Evolutionary conservation across 2,797 vertebrate genomes (phyloP), one percentile per base, ranked within the genome.

Genomic region (Poeciliopsis gracilis): DNA sequence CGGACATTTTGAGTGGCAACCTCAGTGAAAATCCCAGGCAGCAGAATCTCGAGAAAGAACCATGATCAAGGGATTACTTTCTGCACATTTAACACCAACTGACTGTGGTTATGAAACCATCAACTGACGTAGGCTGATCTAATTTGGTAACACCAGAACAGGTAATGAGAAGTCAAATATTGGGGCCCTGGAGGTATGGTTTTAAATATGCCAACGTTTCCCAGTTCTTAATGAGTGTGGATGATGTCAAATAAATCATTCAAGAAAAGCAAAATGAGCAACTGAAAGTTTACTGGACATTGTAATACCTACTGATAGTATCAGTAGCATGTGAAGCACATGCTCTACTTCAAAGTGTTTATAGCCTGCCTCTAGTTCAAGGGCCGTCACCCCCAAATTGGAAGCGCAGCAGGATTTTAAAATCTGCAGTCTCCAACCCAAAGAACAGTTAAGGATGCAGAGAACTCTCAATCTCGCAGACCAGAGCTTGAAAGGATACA

Each of bases 401-500:
- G 41, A 12, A n/a, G 20, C 15, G 25, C 15, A 69, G 5, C 25
- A n/a, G 66, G 38, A 69, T 45, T n/a, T 69, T 43, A 15, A 43
- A 67, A 23, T 11, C 18, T 41, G 9, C 36, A 12, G 33, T 16
- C 61, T 38, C 18, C 7, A 61, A 2, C 33, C 61, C 16, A 9
- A 66, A 67, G 20, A 25, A n/a, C 66, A 69, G 18, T 5, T n/a
- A 43, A n/a, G 41, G 66, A 11, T 45, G 20, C 41, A 43, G 23
- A 45, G 66, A 45, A 45, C 23, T 41, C 23, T 69, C 41, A 69
- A n/a, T 5, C 66, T 69, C 15, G 1, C 23, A 69, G 12, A 45
- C 66, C 66, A 69, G 10, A 45, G 12, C 41, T 45, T 69, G 38
- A 69, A 71, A 73, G 79, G 49, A 55, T 73, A 86, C 75, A 86